Evolutionary conservation across 2,888 invertebrate genomes (phyloP).

Genomic region (Onchidella celtica): DNA sequence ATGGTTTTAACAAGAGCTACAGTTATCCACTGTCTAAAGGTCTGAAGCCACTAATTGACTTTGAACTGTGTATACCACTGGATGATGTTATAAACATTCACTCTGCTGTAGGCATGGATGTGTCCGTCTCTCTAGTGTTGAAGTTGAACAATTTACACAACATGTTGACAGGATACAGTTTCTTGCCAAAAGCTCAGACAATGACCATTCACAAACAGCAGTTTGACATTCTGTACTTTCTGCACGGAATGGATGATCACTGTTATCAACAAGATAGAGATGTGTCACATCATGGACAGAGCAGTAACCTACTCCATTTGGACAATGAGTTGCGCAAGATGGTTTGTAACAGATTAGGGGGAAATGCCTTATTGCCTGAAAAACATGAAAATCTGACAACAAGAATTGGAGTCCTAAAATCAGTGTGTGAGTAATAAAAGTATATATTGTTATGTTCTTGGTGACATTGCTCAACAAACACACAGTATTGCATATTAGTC

Average conservation of each 20-base stretch:
- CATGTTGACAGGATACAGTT: not conserved
- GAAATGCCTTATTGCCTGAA: too few species aligned
- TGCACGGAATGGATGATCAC: not conserved
- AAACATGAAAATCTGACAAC: too few species aligned
- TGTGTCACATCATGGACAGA: not conserved
- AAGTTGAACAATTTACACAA: not conserved
- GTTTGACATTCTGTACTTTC: constrained; percentile 19
- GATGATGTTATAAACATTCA: not conserved
- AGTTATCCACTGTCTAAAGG: constrained; percentile 18
- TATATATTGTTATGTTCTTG: too few species aligned
- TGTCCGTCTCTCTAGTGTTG: constrained; percentile 1
- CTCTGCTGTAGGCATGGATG: not conserved
- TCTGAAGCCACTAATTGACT: not conserved
- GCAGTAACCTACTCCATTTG: not conserved
- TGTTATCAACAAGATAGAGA: not conserved
- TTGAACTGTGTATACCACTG: constrained; percentile 17
- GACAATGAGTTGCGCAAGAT: not conserved
- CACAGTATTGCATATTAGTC: too few species aligned
- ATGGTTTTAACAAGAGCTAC: not conserved
- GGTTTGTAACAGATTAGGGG: not conserved
- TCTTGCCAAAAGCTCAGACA: not conserved
- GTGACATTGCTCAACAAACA: too few species aligned
- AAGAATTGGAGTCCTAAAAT: too few species aligned
- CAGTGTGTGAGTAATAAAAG: too few species aligned
- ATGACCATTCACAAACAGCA: constrained; percentile 7